A percentile compares a stretch with the other conserved stretches of the same genome.
Conservation (phyloP, 2,797 vertebrate species). For the Enteromius anoplus region DNA sequence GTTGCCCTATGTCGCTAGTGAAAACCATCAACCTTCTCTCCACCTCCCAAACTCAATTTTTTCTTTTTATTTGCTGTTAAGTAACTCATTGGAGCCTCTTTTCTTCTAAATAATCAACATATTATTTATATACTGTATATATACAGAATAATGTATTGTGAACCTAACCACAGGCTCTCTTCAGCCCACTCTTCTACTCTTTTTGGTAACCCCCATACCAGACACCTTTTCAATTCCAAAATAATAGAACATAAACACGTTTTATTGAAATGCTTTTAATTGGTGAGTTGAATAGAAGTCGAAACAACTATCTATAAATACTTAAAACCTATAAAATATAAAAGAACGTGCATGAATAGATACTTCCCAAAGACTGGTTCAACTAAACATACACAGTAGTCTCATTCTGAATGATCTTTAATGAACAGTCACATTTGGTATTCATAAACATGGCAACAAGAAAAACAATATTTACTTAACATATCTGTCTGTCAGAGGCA, state of each 20-base stretch:
- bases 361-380: background rate
- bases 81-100: no score
- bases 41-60: no score
- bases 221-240: no score
- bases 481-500: constrained; percentile 69
- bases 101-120: background rate
- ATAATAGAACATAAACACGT: no score
- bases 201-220: no score
- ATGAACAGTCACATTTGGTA: constrained; percentile 78
- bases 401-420: constrained; percentile 71
- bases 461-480: constrained; percentile 64
- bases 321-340: background rate
- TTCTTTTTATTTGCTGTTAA: no score
- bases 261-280: background rate
- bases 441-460: constrained; percentile 66
- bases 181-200: no score
- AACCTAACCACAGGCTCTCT: no score
- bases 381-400: constrained; percentile 38
- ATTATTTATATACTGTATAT: background rate
- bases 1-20: no score
- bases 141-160: background rate
- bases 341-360: background rate
- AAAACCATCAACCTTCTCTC: no score
- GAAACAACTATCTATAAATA: background rate
- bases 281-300: background rate